A percentile compares a stretch with the other conserved stretches of the same genome.
phyloP scores from a whole-genome alignment of 2,113 vertebrate species.

The pig (Sus scrofa) region T2T-Sscrofa CM000830.6:44048501-44049000 shows the following conservation, averaged over 20 bases:
- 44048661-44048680: not conserved
- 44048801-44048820: slow-evolving; percentile 33
- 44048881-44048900: not conserved
- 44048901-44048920: not conserved
- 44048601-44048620: not conserved
- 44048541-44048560: not conserved
- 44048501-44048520: not conserved
- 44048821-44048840: not conserved
- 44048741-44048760: slow-evolving; percentile 2
- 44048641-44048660: not conserved
- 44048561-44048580: not conserved
- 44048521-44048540: not conserved
- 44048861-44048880: not conserved
- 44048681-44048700: not conserved
- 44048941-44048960: slow-evolving; percentile 21
- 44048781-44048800: slow-evolving; percentile 24
- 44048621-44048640: not conserved
- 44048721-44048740: not conserved
- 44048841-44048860: not conserved
- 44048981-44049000: slow-evolving; percentile 34
- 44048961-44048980: not conserved
- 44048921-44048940: not conserved
- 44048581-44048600: not conserved
- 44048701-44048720: not conserved
- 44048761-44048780: not conserved